Evolutionary conservation across 2,888 invertebrate genomes (phyloP), one percentile per base, ranked within the genome.

Genomic region (Hipparchia sbordonii): DNA sequence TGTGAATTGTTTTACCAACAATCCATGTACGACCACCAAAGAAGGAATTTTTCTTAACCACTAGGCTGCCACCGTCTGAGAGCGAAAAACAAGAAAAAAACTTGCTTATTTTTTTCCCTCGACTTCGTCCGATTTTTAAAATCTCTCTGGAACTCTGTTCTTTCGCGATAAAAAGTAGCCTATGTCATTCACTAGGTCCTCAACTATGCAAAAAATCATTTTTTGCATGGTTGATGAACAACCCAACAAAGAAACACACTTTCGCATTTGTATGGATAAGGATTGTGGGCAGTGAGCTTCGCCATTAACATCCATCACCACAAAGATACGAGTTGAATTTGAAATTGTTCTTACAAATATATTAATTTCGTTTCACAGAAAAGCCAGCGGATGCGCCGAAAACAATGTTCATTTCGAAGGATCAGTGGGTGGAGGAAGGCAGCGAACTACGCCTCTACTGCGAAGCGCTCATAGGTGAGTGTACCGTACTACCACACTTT

Each of bases 381-480:
- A 95, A 95, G 86, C 92, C 94, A 75, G 95, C 95, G 54, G 95
- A 95, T 81, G 90, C 94, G 69, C 95, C 95, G 67, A 92, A 94
- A 87, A 94, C 95, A 69, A 97, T 96, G 81, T 97, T 95, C 88
- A 94, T 95, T 77, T 96, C 96, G 12, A 91, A 94, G 78, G 95
- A 96, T 81, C 95, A 95, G 86, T 94, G 95, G 88, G 95, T 95
- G 72, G 94, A 94, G 72, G 89, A 95, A 74, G 96, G 96, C 8
- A 94, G 94, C 72, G 89, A 93, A n/a, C 92, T 96, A 52, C 93
- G 97, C 70, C 91, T 97, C 67, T 97, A 96, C 91, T 97, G 97
- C 88, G 97, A 97, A 89, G 97, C 96, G 63, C 96, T 97, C 82
- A 95, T 96, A 72, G 97, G 97, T 95, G 93, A 95, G 71, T 73